Base-by-base conservation (phyloP, 2,797 vertebrate species). In the Paramormyrops hopkinsi region DNA sequence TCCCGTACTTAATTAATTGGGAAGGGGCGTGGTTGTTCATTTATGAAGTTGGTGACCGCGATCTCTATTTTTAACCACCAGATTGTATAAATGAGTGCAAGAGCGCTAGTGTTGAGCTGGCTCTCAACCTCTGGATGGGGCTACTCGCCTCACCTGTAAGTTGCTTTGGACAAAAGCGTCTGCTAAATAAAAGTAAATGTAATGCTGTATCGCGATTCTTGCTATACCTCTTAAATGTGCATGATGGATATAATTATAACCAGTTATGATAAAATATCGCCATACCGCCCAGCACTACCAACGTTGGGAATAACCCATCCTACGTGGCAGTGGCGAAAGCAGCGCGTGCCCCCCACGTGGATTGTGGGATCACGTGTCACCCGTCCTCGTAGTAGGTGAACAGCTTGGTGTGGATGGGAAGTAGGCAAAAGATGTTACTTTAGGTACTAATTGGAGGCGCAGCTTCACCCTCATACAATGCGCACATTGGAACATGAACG, bases 1-100 rank as follows among this genome's bases (percentile, higher is more conserved):
- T 59, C 94, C 92, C 91, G 91, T 93, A 92, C 82, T 62, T 56
- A 50, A 1, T 90, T 94, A 91, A 95, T 95, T 94, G 76, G 92
- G 65, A 79, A 17, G 91, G 51, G 88, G 89, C 59, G 44, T 65
- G 56, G 73, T 33, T 48, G 79, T 89, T 83, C 19, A 89, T 89
- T 33, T 86, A 48, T 89, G 53, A 51, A 46, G 83, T 29, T 53
- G 33, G 84, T 48, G 37, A 76, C 50, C 29, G 29, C 33, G 33
- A 53, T 54, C 82, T 62, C 29, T 44, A 8, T 48, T 69, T 5
- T 22, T 25, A 44, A 25, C 6, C 19, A 79, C 19, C 65, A 73
- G 9, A 69, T 33, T 69, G 11, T 14, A 22, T 91, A 90, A 95
- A 93, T 94, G 8, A 9, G 9, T 50, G 46, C 37, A 85, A 86